Evolutionary conservation across 2,888 invertebrate genomes (phyloP).

Genomic region (Galeruca laticollis): DNA sequence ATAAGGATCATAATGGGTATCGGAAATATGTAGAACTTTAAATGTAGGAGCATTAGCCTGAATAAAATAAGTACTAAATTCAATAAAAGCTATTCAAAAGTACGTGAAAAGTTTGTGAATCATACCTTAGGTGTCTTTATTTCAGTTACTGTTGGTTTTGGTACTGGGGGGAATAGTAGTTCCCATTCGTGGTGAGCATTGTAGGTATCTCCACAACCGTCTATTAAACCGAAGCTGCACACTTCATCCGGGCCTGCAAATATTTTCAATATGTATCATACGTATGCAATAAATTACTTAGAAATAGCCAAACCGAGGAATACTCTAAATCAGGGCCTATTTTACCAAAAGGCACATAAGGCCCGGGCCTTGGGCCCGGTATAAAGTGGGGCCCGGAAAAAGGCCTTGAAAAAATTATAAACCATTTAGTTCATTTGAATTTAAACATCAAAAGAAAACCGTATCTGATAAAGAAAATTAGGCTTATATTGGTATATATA

Average conservation of each 20-base stretch:
- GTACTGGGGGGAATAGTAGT: conserved; percentile 89
- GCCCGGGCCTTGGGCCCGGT: too few species aligned
- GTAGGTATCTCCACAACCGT: conserved; percentile 90
- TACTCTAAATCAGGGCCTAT: too few species aligned
- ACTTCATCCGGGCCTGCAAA: conserved; percentile 85
- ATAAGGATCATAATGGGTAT: conserved; percentile 95
- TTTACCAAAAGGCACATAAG: too few species aligned
- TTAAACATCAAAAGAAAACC: too few species aligned
- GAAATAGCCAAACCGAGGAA: too few species aligned
- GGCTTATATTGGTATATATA: too few species aligned
- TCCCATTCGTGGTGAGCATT: conserved; percentile 94
- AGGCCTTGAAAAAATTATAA: too few species aligned
- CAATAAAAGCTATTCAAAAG: neutral
- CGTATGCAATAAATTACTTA: too few species aligned
- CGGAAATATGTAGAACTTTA: conserved; percentile 95
- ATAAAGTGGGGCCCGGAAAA: too few species aligned
- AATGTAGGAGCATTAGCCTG: conserved; percentile 81
- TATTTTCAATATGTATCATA: too few species aligned
- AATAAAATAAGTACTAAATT: conserved; percentile 40
- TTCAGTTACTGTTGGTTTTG: conserved; percentile 78
- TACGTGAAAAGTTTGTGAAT: neutral
- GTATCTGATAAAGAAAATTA: too few species aligned
- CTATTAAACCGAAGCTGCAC: conserved; percentile 93
- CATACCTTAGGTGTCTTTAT: conserved; percentile 75
- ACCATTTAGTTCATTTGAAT: too few species aligned